Base-by-base conservation (phyloP, 2,113 vertebrate genomes). In the Lynx canadensis region DNA sequence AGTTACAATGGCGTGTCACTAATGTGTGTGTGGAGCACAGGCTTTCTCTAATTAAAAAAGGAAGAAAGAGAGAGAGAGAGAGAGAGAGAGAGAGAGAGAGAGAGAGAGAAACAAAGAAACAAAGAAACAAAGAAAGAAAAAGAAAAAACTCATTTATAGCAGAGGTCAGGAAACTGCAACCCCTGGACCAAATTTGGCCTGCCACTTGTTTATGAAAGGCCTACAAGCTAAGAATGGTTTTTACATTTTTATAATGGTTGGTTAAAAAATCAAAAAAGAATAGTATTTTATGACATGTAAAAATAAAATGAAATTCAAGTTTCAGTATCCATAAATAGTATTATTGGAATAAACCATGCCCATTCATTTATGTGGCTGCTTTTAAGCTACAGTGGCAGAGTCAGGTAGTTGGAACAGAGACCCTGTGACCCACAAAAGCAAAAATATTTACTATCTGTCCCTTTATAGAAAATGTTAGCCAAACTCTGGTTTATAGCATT, bases 291-390 rank as follows among this genome's bases (percentile, higher is more conserved):
- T 68, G 57, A 80, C 69, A 55, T 23, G 5, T 95, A 83, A 92
- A 91, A 96, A 78, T 94, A 76, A 88, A 50, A 48, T 36, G 29
- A 90, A 95, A 71, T 96, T 95, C 36, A 90, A 57, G 92, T 81
- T 91, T 45, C 60, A 38, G 6, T 33, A 29, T 57, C 48, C 18
- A n/a, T 92, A 91, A 88, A 25, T 87, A 84, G 31, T 15, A 25
- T 76, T 74, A 66, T n/a, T 68, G 36, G 68, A 87, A 96, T 25
- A 80, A 80, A 41, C n/a, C 41, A 65, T 10, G 0, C 11, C 60
- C 31, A 41, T 71, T 87, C 41, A 80, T 92, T 68, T 55, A 69
- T 50, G 15, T 48, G 50, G 13, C 31, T 38, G 19, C 65, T 76
- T 88, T 71, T 73, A 23, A 91, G 45, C 31, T 55, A 50, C 4